Conservation (phyloP, 2,888 invertebrate species). For the Tachina lurida region DNA sequence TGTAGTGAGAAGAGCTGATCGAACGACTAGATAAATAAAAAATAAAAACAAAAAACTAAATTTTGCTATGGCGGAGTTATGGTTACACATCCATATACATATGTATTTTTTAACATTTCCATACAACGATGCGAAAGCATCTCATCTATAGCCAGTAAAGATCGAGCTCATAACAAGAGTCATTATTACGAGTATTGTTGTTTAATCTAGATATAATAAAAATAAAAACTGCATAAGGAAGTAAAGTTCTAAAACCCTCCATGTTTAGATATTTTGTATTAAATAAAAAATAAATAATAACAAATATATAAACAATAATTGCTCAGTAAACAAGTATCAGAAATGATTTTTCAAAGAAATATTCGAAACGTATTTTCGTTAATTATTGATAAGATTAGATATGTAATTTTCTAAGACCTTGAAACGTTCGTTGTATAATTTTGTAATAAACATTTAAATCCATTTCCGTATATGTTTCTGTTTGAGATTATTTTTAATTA, state of each 20-base stretch:
- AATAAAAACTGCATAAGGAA: constrained; percentile 1
- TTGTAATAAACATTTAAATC: constrained; percentile 18
- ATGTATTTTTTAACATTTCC: no score
- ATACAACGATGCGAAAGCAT: no score
- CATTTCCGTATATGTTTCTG: constrained; percentile 18
- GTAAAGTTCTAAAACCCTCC: constrained; percentile 49
- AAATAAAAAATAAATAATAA: constrained; percentile 6
- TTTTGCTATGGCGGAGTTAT: no score
- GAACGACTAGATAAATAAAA: no score
- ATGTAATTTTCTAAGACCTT: not conserved
- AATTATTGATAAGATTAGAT: not conserved
- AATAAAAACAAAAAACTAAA: no score
- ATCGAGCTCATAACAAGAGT: not conserved
- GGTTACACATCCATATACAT: no score
- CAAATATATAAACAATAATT: constrained; percentile 11
- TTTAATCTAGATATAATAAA: constrained; percentile 23
- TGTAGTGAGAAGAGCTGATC: no score
- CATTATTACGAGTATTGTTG: constrained; percentile 24
- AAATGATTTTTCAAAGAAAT: not conserved
- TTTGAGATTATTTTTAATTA: constrained; percentile 31
- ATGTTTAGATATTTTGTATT: constrained; percentile 59
- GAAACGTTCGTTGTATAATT: constrained; percentile 11
- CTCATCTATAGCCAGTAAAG: no score
- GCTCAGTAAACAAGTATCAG: constrained; percentile 42
- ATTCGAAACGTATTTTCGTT: constrained; percentile 17